Conservation (phyloP, 1,140 invertebrate genomes). For the Theocolax elegans region DNA sequence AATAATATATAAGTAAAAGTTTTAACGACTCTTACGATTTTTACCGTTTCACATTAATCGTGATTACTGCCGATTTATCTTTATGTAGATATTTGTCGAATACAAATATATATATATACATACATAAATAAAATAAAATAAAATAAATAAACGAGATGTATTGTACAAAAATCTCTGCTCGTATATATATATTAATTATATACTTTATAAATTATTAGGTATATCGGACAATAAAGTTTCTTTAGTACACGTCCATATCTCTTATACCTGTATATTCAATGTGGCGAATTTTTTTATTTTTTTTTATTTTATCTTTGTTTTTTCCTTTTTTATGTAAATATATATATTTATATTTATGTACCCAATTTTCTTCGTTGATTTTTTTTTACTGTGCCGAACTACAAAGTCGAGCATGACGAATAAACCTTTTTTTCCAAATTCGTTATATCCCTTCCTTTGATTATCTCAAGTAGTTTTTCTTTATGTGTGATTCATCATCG, state of each 20-base stretch:
- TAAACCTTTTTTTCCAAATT: too few relatives aligned
- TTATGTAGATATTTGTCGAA: slow-evolving; percentile 25
- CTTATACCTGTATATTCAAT: not conserved
- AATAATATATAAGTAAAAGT: not conserved
- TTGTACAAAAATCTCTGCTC: slow-evolving; percentile 32
- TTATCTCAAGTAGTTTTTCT: too few relatives aligned
- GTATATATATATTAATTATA: too few relatives aligned
- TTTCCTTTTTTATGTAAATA: not conserved
- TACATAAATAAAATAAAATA: too few relatives aligned
- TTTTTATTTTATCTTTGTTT: not conserved
- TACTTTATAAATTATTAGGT: slow-evolving; percentile 33
- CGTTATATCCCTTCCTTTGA: too few relatives aligned
- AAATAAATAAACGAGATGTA: slow-evolving; percentile 25
- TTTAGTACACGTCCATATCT: slow-evolving; percentile 30
- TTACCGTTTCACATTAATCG: slow-evolving; percentile 24
- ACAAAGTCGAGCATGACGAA: too few relatives aligned
- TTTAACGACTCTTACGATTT: slow-evolving; percentile 9
- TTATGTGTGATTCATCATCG: too few relatives aligned
- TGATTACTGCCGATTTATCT: slow-evolving; percentile 27
- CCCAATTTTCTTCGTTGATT: too few relatives aligned
- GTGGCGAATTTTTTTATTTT: not conserved
- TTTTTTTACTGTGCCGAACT: too few relatives aligned
- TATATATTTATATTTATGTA: too few relatives aligned
- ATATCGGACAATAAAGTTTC: slow-evolving; percentile 37
- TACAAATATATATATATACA: too few relatives aligned